Evolutionary conservation across 2,888 invertebrate species (phyloP), one percentile per base, ranked within the genome.

Genomic region (Blastobasis lacticolella): DNA sequence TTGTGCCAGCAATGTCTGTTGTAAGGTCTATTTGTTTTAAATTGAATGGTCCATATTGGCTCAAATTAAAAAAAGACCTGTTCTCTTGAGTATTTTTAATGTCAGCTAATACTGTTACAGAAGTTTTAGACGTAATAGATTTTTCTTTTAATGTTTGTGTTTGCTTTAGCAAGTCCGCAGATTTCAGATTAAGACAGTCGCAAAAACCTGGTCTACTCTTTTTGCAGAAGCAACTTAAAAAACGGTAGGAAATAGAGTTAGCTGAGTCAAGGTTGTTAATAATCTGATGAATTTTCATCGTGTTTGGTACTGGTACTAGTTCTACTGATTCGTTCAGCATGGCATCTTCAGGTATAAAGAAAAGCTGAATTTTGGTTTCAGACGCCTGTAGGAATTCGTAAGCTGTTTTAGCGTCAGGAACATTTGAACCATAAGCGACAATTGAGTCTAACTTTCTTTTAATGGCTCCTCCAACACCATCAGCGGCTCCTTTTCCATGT

Each of bases 261-360:
- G 46, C 46, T n/a, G n/a, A n/a, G n/a, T n/a, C n/a, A n/a, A n/a
- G n/a, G n/a, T n/a, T n/a, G n/a, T n/a, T n/a, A n/a, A 49, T 49
- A 2, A 49, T 10, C 10, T 49, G 49, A 40, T 49, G 49, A 6
- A 49, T 45, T 49, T 49, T 45, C 49, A 49, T 49, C 1, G 49
- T 49, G 7, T 42, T 23, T 23, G 49, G 49, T 40, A 49, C 9
- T 1, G 49, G 38, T 8, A 10, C 23, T n/a, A 49, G 49, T 38
- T 48, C 38, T 40, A n/a, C 38, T 37, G 10, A 38, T 40, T 38
- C 38, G 10, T 63, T 38, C 65, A 61, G 52, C 61, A 67, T 58
- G 72, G 72, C 38, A 48, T n/a, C n/a, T n/a, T 8, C 8, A 42
- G 51, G 48, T 36, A 51, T 47, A 44, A 45, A 51, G 36, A 51